Percentiles rank a stretch among this genome's conserved stretches.
phyloP scores from a whole-genome alignment of 2,888 invertebrate species.

The Caradrina kadenii region DNA sequence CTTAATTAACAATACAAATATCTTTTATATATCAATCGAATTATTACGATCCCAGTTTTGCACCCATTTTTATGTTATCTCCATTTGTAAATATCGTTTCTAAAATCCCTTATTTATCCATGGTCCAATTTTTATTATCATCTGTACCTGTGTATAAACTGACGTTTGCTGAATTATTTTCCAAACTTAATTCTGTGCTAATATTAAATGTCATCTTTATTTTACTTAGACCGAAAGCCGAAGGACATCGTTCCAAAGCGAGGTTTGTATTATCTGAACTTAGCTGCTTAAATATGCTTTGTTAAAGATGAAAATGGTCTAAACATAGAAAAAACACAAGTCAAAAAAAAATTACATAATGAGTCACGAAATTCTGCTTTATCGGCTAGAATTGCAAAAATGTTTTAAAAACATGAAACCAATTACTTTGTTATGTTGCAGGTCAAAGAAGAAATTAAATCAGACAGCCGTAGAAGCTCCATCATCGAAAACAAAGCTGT shows the following conservation, averaged over 20 bases:
- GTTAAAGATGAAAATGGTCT: neutral
- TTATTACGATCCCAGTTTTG: constrained; percentile 12
- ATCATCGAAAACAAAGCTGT: constrained; percentile 83
- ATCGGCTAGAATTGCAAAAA: neutral
- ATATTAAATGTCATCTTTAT: constrained; percentile 64
- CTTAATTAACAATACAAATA: constrained; percentile 29
- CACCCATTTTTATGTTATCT: neutral
- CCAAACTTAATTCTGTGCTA: constrained; percentile 65
- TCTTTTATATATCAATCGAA: constrained; percentile 24
- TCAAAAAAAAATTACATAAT: no score
- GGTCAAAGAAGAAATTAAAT: constrained; percentile 79
- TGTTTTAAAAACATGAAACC: neutral
- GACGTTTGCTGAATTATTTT: constrained; percentile 38
- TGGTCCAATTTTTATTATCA: neutral
- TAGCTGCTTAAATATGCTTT: neutral
- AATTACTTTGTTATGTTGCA: constrained; percentile 53
- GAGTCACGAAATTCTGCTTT: neutral
- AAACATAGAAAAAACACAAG: no score
- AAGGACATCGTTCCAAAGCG: constrained; percentile 82
- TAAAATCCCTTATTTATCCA: constrained; percentile 15
- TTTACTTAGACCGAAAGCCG: constrained; percentile 83
- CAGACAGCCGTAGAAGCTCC: constrained; percentile 85
- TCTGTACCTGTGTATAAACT: constrained; percentile 29
- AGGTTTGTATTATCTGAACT: constrained; percentile 73
- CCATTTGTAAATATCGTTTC: constrained; percentile 46